Evolutionary conservation across 2,113 vertebrate species (phyloP).

Genomic region (Scopus umbretta): DNA sequence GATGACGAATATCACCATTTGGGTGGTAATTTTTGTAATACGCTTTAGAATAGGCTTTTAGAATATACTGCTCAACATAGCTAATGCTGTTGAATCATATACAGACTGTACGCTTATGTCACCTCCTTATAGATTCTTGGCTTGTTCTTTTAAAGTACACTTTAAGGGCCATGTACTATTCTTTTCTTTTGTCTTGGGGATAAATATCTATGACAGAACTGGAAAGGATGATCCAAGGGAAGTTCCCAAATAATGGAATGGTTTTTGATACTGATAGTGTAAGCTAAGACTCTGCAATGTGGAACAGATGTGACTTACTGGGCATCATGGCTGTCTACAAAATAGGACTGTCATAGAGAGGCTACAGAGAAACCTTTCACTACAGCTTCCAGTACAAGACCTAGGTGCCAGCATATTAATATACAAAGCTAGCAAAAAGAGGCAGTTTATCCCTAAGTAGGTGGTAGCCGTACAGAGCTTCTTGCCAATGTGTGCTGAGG

Average conservation of each 20-base stretch:
- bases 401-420: neutral
- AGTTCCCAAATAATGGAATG: neutral
- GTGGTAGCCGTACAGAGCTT: neutral
- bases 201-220: neutral
- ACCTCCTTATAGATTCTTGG: neutral
- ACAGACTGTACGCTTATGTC: neutral
- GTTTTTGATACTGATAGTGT: neutral
- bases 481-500: neutral
- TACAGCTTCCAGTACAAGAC: neutral
- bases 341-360: neutral
- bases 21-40: fast-evolving
- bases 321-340: neutral
- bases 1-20: neutral
- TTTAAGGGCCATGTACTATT: neutral
- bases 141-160: neutral
- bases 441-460: neutral
- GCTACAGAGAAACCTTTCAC: neutral
- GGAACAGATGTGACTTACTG: neutral
- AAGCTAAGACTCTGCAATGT: neutral
- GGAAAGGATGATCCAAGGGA: neutral
- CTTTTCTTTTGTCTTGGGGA: neutral
- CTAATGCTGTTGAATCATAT: neutral
- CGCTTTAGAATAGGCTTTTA: neutral
- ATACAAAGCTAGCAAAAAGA: neutral
- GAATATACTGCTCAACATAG: neutral